These are phyloP conservation scores for Heptranchias perlo DNA, from an alignment of 2,113 vertebrate genomes.

Conservation along the genomic window DNA sequence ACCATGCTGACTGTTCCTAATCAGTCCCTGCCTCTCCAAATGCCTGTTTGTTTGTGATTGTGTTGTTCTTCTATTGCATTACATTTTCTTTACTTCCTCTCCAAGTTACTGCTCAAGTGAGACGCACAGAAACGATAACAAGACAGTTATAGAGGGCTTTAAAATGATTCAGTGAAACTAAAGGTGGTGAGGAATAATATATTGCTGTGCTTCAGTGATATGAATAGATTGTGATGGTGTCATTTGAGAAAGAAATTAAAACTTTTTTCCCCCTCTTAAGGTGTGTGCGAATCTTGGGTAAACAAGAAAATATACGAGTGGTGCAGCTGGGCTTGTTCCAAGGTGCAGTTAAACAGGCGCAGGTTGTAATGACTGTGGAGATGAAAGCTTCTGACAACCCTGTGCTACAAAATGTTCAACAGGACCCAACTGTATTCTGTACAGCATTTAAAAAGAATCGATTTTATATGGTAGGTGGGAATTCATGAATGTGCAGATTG, in stretches of 20 bases:
- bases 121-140: neutral
- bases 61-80: neutral
- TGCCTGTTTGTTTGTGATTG: neutral
- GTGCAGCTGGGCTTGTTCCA: constrained; percentile 88
- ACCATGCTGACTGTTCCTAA: too few species aligned
- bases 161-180: neutral
- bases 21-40: too few species aligned
- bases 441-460: constrained; percentile 97
- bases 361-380: constrained; percentile 83
- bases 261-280: constrained; percentile 52
- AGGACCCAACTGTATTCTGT: constrained; percentile 89
- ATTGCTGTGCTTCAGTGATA: neutral
- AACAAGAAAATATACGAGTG: constrained; percentile 92
- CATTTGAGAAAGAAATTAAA: neutral
- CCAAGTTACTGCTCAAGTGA: neutral
- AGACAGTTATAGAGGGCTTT: neutral
- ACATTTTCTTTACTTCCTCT: neutral
- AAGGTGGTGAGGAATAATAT: neutral
- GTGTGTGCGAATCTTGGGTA: constrained; percentile 91
- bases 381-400: constrained; percentile 98
- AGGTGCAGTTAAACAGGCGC: constrained; percentile 76
- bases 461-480: constrained; percentile 84
- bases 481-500: neutral
- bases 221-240: neutral
- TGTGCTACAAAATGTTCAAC: constrained; percentile 74